Conservation (phyloP, 2,797 vertebrate genomes). For the Myotis planiceps region DNA sequence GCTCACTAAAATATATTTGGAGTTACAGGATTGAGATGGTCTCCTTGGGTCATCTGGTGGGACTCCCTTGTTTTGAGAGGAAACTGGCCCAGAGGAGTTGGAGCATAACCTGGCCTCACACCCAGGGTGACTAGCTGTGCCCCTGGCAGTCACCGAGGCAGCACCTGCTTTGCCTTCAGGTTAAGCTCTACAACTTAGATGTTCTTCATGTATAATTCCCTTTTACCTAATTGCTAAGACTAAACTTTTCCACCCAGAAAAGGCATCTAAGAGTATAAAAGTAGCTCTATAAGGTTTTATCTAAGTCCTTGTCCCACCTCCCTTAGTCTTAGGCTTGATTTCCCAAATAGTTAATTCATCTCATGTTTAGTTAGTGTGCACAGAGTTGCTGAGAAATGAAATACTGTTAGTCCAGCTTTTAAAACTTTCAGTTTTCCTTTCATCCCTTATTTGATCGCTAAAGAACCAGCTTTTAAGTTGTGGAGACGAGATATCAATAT, state of each 20-base stretch:
- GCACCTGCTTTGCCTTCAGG: not conserved
- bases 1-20: not conserved
- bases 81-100: not conserved
- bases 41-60: not conserved
- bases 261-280: not conserved
- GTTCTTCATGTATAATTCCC: not conserved
- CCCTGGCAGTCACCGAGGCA: not conserved
- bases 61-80: not conserved
- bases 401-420: conserved; percentile 6
- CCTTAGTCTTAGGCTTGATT: not conserved
- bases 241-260: not conserved
- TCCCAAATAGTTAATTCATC: not conserved
- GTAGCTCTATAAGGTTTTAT: not conserved
- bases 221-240: not conserved
- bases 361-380: not conserved
- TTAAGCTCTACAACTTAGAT: not conserved
- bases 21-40: not conserved
- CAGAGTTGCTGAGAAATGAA: conserved; percentile 43
- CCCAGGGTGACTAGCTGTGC: not conserved
- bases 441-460: not conserved
- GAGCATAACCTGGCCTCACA: not conserved
- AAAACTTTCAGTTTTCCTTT: not conserved
- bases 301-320: not conserved
- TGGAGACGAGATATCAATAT: not conserved
- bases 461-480: not conserved